Conservation (phyloP, 2,888 invertebrate genomes). For the Drosophila multiciliata region DNA sequence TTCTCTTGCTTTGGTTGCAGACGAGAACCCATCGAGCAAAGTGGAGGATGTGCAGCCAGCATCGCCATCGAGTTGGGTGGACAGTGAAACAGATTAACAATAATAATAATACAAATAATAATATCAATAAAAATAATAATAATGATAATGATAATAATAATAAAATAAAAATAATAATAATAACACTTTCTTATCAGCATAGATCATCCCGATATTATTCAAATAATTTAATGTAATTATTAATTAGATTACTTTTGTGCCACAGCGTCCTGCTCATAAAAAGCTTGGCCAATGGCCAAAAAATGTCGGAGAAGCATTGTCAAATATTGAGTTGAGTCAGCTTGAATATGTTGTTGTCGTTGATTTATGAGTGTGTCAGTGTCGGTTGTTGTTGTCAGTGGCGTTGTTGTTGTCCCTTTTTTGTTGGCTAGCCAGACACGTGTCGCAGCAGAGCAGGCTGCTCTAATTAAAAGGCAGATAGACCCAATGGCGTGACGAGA, state of each 20-base stretch:
- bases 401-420: constrained; percentile 10
- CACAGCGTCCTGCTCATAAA: constrained; percentile 16
- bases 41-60: constrained; percentile 89
- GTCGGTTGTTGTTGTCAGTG: constrained; percentile 21
- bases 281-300: constrained; percentile 46
- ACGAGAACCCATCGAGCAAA: constrained; percentile 86
- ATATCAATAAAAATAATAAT: no score
- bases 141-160: no score
- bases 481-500: constrained; percentile 22
- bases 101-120: no score
- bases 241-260: not conserved
- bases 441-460: constrained; percentile 36
- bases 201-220: not conserved
- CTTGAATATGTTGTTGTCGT: constrained; percentile 17
- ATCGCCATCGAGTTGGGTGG: constrained; percentile 94
- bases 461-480: constrained; percentile 62
- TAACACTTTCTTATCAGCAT: not conserved
- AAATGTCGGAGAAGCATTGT: constrained; percentile 5
- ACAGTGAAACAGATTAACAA: constrained; percentile 96
- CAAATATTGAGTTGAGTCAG: constrained; percentile 46
- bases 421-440: constrained; percentile 43
- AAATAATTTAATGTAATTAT: not conserved
- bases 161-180: no score
- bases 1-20: constrained; percentile 49
- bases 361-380: constrained; percentile 53